Conservation (phyloP, 1,140 invertebrate genomes). For the Camponotus floridanus region DNA sequence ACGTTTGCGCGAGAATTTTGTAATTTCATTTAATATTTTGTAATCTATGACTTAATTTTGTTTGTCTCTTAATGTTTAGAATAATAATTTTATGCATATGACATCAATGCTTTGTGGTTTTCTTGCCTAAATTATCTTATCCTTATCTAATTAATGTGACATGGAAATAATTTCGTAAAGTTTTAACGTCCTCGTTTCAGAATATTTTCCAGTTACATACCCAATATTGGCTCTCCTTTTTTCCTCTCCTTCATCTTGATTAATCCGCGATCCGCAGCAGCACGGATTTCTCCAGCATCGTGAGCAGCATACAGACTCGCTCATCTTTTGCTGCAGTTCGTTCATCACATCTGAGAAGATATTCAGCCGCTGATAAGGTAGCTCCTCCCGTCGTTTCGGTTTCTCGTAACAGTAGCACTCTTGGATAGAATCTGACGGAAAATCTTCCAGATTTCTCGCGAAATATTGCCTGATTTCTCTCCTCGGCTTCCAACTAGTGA, state of each 20-base stretch:
- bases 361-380: slow-evolving; percentile 74
- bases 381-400: slow-evolving; percentile 63
- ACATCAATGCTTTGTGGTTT: too few relatives aligned
- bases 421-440: slow-evolving; percentile 16
- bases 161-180: not conserved
- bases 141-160: not conserved
- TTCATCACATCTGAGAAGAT: slow-evolving; percentile 79
- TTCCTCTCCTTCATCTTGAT: slow-evolving; percentile 37
- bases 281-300: slow-evolving; percentile 71
- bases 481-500: slow-evolving; percentile 73
- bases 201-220: slow-evolving; percentile 17
- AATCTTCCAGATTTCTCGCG: slow-evolving; percentile 57
- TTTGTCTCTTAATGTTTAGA: too few relatives aligned
- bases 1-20: too few relatives aligned
- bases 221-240: slow-evolving; percentile 54
- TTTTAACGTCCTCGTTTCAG: slow-evolving; percentile 7
- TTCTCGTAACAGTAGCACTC: slow-evolving; percentile 67
- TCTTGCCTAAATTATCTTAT: too few relatives aligned
- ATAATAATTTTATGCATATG: too few relatives aligned
- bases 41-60: too few relatives aligned
- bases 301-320: slow-evolving; percentile 66
- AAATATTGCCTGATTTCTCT: slow-evolving; percentile 68
- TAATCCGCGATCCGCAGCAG: slow-evolving; percentile 58
- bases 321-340: slow-evolving; percentile 79
- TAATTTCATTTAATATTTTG: too few relatives aligned